phyloP scores from a whole-genome alignment of 2,888 invertebrate species.

The Conchocele bisecta region DNA sequence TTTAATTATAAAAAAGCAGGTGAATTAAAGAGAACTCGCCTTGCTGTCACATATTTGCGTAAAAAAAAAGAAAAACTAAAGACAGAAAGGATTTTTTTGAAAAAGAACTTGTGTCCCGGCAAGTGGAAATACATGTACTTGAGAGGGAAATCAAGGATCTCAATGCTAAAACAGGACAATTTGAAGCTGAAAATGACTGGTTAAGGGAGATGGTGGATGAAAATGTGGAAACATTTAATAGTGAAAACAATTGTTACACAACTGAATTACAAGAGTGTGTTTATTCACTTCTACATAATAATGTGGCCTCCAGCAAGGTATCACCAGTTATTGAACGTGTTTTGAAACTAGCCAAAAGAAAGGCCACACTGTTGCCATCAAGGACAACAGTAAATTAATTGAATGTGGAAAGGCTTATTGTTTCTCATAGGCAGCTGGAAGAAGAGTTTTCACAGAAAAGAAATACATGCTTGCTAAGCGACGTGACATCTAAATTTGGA shows the following conservation, averaged over 20 bases:
- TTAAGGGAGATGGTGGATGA: conserved; percentile 27
- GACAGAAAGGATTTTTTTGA: background rate
- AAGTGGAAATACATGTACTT: conserved; percentile 13
- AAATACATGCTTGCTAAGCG: conserved; percentile 31
- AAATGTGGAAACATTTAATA: conserved; percentile 31
- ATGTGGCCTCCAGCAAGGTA: conserved; percentile 26
- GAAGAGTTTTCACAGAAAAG: conserved; percentile 30
- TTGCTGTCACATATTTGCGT: conserved; percentile 2
- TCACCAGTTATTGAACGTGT: conserved; percentile 20
- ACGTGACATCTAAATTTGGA: conserved; percentile 38
- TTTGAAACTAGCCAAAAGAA: conserved; percentile 23
- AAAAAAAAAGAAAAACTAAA: conserved; percentile 1
- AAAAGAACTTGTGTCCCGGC: background rate
- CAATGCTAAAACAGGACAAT: background rate
- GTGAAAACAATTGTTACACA: conserved; percentile 21
- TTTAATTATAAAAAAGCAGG: conserved; percentile 15
- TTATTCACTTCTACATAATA: conserved; percentile 20
- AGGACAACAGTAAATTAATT: conserved; percentile 23
- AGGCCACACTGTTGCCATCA: conserved; percentile 32
- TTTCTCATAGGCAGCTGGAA: conserved; percentile 40
- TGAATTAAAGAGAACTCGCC: conserved; percentile 20
- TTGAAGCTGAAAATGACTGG: conserved; percentile 40
- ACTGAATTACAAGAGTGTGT: conserved; percentile 26
- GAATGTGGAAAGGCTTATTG: conserved; percentile 36
- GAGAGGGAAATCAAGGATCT: conserved; percentile 14